These are phyloP conservation scores for Osmerus mordax DNA, from an alignment of 2,113 vertebrate species.

Conservation along the genomic window DNA sequence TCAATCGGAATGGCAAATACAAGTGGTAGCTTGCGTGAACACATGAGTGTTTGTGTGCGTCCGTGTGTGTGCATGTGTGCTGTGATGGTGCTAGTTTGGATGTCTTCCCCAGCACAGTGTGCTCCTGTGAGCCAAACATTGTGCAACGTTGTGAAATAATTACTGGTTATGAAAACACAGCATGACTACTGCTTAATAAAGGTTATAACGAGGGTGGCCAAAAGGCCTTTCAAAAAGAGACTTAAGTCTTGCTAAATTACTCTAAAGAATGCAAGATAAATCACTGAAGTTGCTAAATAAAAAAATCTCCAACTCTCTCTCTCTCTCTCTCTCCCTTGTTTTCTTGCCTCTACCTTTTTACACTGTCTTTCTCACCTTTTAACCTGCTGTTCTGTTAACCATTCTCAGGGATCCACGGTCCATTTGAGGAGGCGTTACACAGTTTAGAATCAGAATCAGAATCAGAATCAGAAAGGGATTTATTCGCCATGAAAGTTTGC, in stretches of 20 bases:
- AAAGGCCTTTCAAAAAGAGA: too few relatives aligned
- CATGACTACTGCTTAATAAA: background rate
- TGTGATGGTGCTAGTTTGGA: slow-evolving; percentile 11
- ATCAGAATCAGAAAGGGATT: too few relatives aligned
- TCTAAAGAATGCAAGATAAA: too few relatives aligned
- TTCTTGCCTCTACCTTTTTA: background rate
- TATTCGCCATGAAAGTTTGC: too few relatives aligned
- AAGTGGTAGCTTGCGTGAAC: background rate
- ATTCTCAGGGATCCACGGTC: slow-evolving; percentile 35
- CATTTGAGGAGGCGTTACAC: slow-evolving; percentile 21
- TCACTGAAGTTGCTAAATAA: too few relatives aligned
- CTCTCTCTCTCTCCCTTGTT: background rate
- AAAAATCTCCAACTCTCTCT: too few relatives aligned
- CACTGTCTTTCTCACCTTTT: too few relatives aligned
- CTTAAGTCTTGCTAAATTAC: too few relatives aligned
- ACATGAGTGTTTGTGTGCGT: background rate
- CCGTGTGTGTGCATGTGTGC: background rate
- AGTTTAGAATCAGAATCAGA: too few relatives aligned
- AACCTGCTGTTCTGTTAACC: slow-evolving; percentile 45
- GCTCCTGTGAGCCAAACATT: slow-evolving; percentile 47
- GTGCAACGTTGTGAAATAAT: slow-evolving; percentile 55
- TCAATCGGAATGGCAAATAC: too few relatives aligned
- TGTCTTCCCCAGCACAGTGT: slow-evolving; percentile 43
- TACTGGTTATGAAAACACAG: slow-evolving; percentile 23
- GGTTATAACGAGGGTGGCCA: too few relatives aligned